Percentiles rank a stretch among this genome's conserved stretches.
These are phyloP conservation scores for Avahi laniger DNA, from an alignment of 2,797 vertebrate genomes.

Conservation along the genomic window DNA sequence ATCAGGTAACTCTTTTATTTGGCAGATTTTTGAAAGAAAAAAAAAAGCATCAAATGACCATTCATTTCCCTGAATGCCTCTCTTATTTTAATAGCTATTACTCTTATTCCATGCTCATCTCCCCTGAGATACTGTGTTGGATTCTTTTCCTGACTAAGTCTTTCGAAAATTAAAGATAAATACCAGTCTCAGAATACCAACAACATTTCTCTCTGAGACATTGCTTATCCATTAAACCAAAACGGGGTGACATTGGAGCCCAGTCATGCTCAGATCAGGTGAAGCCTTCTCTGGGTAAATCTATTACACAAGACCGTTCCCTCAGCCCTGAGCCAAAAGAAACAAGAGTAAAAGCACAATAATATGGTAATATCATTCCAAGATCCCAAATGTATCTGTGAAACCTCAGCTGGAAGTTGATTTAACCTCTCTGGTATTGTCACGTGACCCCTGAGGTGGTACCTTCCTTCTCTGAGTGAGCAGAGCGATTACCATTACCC, in stretches of 20 bases:
- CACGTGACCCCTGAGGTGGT: constrained; percentile 73
- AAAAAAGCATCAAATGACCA: constrained; percentile 59
- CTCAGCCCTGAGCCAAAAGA: constrained; percentile 69
- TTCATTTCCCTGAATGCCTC: constrained; percentile 62
- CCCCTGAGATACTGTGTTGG: constrained; percentile 62
- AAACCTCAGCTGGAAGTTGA: constrained; percentile 79
- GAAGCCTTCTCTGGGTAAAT: constrained; percentile 66
- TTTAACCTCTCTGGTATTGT: constrained; percentile 75
- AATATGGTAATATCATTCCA: constrained; percentile 79
- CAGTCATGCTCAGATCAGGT: constrained; percentile 60
- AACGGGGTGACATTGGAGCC: constrained; percentile 28
- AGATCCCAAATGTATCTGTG: constrained; percentile 77
- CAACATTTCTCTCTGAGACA: constrained; percentile 63
- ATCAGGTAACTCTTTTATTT: constrained; percentile 70
- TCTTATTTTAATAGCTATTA: constrained; percentile 75
- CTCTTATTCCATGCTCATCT: constrained; percentile 53
- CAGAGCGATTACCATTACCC: constrained; percentile 65
- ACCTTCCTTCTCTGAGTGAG: constrained; percentile 75
- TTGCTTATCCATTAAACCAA: constrained; percentile 60
- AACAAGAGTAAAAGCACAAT: constrained; percentile 77
- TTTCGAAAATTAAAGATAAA: constrained; percentile 77
- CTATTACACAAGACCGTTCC: constrained; percentile 66
- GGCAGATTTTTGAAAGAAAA: constrained; percentile 44
- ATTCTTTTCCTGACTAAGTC: constrained; percentile 63
- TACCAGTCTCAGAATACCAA: constrained; percentile 68